These are phyloP conservation scores for Zoanthus gigantus DNA, from an alignment of 92 coral and sea anemone genomes.

Conservation along the genomic window DNA sequence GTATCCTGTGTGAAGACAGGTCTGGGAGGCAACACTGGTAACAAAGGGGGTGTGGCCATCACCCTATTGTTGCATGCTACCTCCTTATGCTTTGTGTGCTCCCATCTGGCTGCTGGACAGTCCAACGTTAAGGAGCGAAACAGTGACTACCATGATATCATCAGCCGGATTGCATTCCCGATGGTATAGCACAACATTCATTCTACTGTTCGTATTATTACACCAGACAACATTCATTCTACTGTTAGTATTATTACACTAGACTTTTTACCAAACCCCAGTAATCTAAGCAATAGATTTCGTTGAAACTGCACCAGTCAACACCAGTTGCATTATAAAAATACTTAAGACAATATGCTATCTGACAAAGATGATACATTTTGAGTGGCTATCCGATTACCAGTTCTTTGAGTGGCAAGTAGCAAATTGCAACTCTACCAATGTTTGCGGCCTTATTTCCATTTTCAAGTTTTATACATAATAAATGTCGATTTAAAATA, in stretches of 20 bases:
- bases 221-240: neutral
- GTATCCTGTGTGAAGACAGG: conserved; percentile 97
- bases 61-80: conserved; percentile 89
- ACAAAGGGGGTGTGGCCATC: conserved; percentile 98
- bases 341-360: too few species aligned
- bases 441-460: too few species aligned
- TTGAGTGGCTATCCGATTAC: too few species aligned
- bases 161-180: conserved; percentile 91
- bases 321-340: too few species aligned
- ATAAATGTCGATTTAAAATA: too few species aligned
- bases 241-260: neutral
- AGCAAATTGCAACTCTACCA: too few species aligned
- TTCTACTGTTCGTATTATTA: neutral
- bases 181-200: conserved; percentile 67
- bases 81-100: conserved; percentile 95
- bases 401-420: too few species aligned
- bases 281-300: too few species aligned
- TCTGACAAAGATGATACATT: too few species aligned
- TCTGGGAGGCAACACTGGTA: conserved; percentile 97
- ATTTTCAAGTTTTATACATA: too few species aligned
- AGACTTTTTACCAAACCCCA: neutral
- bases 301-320: too few species aligned
- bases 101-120: conserved; percentile 98
- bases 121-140: conserved; percentile 91
- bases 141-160: conserved; percentile 91